Base-by-base conservation (phyloP, 1,140 invertebrate genomes). In the Notospermus geniculatus region DNA sequence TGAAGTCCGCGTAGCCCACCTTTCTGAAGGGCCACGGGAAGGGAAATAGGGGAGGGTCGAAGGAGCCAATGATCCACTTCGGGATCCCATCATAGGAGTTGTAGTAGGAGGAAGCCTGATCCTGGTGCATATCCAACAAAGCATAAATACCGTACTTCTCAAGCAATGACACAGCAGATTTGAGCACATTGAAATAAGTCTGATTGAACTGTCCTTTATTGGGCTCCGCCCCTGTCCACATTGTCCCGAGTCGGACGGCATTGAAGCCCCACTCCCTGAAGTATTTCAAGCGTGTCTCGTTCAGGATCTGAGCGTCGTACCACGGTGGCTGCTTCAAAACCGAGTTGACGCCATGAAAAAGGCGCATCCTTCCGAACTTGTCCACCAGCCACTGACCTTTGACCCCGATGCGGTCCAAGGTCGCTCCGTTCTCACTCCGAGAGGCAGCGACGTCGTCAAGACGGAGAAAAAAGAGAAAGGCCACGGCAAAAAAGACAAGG, bases 41-140 rank as follows among this genome's bases (percentile, higher is more conserved):
- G 2, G 27, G 28, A 19, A 66, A 50, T n/a, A 45, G 45, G 1
- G 67, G 52, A n/a, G 54, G 36, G 5, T 66, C 65, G 7, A 74
- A 57, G 50, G 52, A 41, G n/a, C 70, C 55, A 0, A 71, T 27
- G 23, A 74, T 5, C 72, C 72, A 74, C 22, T 11, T 19, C 22
- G 72, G 72, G 27, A 71, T 55, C 1, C 71, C 72, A 46, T 74
- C 72, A 57, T 74, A 74, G 25, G 57, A 53, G 7, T 53, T 36
- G 30, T 59, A 68, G 13, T 17, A 25, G 19, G 60, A 54, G 13
- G 72, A 71, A 17, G 69, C 36, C 27, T 60, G 67, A 54, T 74
- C 72, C 63, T 74, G 72, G 30, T 74, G 72, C 60, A 73, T 64
- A 57, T 74, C 72, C 11, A 74, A 25, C n/a, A 74, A 63, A 25